Evolutionary conservation across 2,888 invertebrate species (phyloP).

Genomic region (Hirtodrosophila alboralis): DNA sequence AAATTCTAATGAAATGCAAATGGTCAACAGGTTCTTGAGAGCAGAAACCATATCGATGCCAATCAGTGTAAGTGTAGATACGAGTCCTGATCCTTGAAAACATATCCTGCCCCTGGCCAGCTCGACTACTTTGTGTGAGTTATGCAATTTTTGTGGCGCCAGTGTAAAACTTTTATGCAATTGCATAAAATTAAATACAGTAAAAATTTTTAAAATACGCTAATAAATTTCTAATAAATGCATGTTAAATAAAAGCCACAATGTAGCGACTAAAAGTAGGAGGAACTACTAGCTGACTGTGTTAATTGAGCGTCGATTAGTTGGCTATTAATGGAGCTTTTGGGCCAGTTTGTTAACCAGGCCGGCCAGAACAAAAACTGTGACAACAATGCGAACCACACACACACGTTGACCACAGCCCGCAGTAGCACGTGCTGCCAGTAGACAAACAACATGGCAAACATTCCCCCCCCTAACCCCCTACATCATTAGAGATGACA

Average conservation of each 20-base stretch:
- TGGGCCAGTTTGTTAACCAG: slow-evolving; percentile 56
- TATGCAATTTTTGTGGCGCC: slow-evolving; percentile 74
- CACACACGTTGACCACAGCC: slow-evolving; percentile 73
- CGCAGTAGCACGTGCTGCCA: slow-evolving; percentile 74
- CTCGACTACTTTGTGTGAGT: slow-evolving; percentile 66
- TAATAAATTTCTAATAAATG: slow-evolving; percentile 75
- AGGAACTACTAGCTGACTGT: slow-evolving; percentile 22
- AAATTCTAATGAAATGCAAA: slow-evolving; percentile 80
- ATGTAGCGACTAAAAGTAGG: slow-evolving; percentile 41
- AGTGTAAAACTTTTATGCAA: slow-evolving; percentile 70
- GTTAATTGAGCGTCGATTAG: slow-evolving; percentile 73
- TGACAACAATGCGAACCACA: slow-evolving; percentile 60
- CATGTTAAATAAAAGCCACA: slow-evolving; percentile 74
- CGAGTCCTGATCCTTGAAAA: slow-evolving; percentile 6
- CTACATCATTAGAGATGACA: not conserved
- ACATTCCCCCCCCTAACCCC: not conserved
- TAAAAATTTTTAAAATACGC: slow-evolving; percentile 48
- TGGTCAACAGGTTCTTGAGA: slow-evolving; percentile 78
- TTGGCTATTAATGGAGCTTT: slow-evolving; percentile 57
- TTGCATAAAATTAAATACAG: slow-evolving; percentile 60
- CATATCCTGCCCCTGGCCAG: not conserved
- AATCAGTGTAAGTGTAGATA: slow-evolving; percentile 69
- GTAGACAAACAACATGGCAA: slow-evolving; percentile 66
- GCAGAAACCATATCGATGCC: slow-evolving; percentile 48
- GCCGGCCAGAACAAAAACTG: slow-evolving; percentile 53